Percentiles rank a stretch among this genome's conserved stretches.
phyloP scores from a whole-genome alignment of 2,113 vertebrate species.

The Epinephelus lanceolatus region DNA sequence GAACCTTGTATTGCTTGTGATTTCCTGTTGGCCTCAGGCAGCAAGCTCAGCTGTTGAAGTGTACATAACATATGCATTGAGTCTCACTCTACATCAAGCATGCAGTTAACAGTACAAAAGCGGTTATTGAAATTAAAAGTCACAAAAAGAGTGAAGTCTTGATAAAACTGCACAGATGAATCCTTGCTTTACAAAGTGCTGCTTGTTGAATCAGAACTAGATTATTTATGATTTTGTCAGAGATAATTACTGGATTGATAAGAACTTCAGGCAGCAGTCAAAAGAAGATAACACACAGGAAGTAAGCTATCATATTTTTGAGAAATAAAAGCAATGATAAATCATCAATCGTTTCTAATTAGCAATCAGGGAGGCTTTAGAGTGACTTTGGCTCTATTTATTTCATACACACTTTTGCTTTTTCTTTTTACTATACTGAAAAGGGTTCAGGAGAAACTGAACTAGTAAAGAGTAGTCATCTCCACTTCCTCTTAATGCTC shows the following conservation, averaged over 20 bases:
- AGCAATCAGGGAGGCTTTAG: conserved; percentile 5
- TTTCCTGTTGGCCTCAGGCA: not conserved
- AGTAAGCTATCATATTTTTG: not conserved
- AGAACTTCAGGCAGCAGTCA: not conserved
- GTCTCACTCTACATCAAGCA: not conserved
- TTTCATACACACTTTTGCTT: conserved; percentile 17
- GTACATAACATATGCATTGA: not conserved
- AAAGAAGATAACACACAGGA: not conserved
- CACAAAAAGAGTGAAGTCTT: not conserved
- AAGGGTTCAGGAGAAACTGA: conserved; percentile 26
- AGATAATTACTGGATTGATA: not conserved
- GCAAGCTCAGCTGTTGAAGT: not conserved
- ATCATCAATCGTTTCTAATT: conserved; percentile 26
- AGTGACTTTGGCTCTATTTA: conserved; percentile 2
- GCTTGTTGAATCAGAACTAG: not conserved
- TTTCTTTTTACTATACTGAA: conserved; percentile 15
- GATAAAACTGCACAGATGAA: not conserved
- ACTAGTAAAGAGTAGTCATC: conserved; percentile 24
- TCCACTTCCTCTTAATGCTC: conserved; percentile 57
- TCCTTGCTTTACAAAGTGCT: not conserved
- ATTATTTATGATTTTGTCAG: not conserved
- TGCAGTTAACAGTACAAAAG: not conserved
- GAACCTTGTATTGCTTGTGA: not conserved
- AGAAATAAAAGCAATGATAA: conserved; percentile 10
- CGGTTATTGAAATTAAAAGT: not conserved